Conservation (phyloP, 2,888 invertebrate genomes). For the Dione juno region DNA sequence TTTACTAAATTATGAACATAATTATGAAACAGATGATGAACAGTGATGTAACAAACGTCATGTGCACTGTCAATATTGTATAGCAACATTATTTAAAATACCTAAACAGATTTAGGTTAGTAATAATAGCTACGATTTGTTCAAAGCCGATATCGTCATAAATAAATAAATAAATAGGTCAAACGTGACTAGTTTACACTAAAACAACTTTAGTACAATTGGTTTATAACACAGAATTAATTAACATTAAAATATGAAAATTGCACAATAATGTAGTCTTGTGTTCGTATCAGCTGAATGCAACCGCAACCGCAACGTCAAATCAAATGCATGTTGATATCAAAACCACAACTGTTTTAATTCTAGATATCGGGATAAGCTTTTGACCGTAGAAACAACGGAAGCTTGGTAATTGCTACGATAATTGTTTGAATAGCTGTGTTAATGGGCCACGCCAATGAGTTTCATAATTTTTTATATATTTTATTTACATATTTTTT, state of each 20-base stretch:
- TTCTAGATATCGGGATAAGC: conserved; percentile 23
- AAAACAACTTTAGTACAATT: conserved; percentile 7
- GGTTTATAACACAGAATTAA: conserved; percentile 13
- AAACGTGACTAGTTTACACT: conserved; percentile 1
- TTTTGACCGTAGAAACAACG: background rate
- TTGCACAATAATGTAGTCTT: conserved; percentile 26
- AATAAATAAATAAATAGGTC: conserved; percentile 5
- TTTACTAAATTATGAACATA: too few species aligned
- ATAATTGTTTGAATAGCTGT: background rate
- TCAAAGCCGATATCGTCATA: conserved; percentile 2
- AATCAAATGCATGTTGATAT: conserved; percentile 37
- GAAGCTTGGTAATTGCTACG: background rate
- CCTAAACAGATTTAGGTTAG: conserved; percentile 5
- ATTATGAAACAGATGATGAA: too few species aligned
- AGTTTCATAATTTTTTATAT: background rate
- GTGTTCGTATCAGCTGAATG: conserved; percentile 20
- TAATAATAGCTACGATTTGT: background rate
- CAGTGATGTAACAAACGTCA: too few species aligned
- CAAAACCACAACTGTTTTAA: conserved; percentile 31
- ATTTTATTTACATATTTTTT: conserved; percentile 26
- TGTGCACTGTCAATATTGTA: too few species aligned
- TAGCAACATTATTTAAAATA: background rate
- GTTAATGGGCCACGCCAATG: background rate
- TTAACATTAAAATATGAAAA: conserved; percentile 21
- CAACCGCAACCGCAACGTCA: conserved; percentile 38